phyloP scores from a whole-genome alignment of 2,797 vertebrate genomes.

The Hoplostethus atlanticus region DNA sequence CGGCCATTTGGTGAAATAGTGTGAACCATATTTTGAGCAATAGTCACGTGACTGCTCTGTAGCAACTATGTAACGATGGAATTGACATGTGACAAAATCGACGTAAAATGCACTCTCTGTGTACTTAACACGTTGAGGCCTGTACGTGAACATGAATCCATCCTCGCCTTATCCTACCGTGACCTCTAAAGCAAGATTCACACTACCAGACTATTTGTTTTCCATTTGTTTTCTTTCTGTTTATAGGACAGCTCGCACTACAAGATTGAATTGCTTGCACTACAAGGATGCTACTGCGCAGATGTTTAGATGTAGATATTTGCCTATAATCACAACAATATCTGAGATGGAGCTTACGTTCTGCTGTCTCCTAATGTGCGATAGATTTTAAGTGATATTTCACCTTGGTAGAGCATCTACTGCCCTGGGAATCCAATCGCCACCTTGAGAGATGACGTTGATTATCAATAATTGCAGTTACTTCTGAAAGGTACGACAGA shows the following conservation, averaged over 20 bases:
- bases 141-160: background rate
- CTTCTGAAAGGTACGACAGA: no score
- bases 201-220: conserved; percentile 3
- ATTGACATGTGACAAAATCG: background rate
- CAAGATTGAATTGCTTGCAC: background rate
- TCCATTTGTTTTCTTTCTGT: background rate
- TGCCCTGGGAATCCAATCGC: no score
- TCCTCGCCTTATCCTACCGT: conserved; percentile 28
- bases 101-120: background rate
- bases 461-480: no score
- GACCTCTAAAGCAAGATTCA: conserved; percentile 7
- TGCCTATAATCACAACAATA: background rate
- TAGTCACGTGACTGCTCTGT: background rate
- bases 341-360: background rate
- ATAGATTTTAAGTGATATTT: no score
- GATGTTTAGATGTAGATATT: background rate
- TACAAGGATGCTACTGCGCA: background rate
- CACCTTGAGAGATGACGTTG: no score
- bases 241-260: conserved; percentile 1
- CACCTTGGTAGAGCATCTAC: no score
- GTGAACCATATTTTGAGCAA: background rate
- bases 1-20: background rate
- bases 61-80: background rate
- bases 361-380: no score
- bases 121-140: background rate